Base-by-base conservation (phyloP, 2,888 invertebrate species). In the Marasmarcha lunaedactyla region DNA sequence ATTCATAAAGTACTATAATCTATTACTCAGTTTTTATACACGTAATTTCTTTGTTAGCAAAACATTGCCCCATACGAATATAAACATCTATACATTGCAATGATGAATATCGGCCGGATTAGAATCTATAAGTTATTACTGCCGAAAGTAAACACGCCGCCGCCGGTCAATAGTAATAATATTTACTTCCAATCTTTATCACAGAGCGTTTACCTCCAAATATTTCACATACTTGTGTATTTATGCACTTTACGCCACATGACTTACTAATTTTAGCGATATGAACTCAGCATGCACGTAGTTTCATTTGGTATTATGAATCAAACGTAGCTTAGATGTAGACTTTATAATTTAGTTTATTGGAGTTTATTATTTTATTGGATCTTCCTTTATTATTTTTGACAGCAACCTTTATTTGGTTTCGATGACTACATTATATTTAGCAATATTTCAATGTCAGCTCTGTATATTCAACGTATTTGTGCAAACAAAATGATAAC, bases 251-350 rank as follows among this genome's bases (percentile, higher is more conserved):
- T 53, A 63, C 59, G 54, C 58, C 54, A 64, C 62, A 65, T 64
- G 58, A 69, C 59, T 51, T 52, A 66, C 64, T 72, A 69, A 71
- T 69, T 68, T 66, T 67, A 71, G 69, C 55, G 46, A 58, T 63
- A 67, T 67, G 63, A 66, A 66, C 55, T 68, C 59, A 71, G 77
- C 77, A 76, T 77, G 76, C 70, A 63, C 57, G 62, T 72, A 74
- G 56, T 54, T 60, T 59, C n/a, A 54, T 54, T 58, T 67, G 67
- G 65, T 62, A 63, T 61, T 57, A 63, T 62, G 60, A 63, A 61
- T 61, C 65, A 68, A 58, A 64, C 45, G 58, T 70, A 62, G 62
- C 57, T 55, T 63, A 53, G 63, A 52, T 63, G 70, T 73, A 70
- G 63, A 67, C 47, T 46, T 46, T 49, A 46, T 39, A 51, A 50